Base-by-base conservation (phyloP, 2,888 invertebrate species). In the Punctoribates punctum region DNA sequence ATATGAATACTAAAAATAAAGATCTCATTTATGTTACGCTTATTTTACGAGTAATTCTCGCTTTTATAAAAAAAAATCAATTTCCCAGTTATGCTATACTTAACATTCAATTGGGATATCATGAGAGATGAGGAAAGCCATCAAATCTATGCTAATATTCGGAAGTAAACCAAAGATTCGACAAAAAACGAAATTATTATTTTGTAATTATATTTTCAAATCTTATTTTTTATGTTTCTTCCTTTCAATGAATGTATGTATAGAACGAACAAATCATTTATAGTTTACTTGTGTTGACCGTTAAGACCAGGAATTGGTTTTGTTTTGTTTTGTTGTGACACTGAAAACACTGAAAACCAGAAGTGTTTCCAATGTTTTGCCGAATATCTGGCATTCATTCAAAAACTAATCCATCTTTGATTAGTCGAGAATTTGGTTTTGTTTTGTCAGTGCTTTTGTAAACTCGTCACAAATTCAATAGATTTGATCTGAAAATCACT, bases 1-100 rank as follows among this genome's bases (percentile, higher is more conserved):
- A 60, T 60, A 29, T 60, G 27, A 27, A n/a, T 51, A 60, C 60
- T 23, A 57, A 57, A 23, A 23, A 57, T 57, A 60, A 27, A 60
- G 11, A 60, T 60, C 29, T 60, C 27, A 27, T 60, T 42, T 42
- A 42, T 42, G 4, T 42, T 42, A 42, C 42, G 8, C 1, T 9
- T 60, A 29, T 27, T 27, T 57, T 20, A 11, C 23, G 23, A 57
- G 23, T 23, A 13, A 11, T 25, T 57, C 2, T n/a, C 15, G 2
- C 60, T 27, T 27, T 27, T 60, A 29, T 57, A 11, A 3, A 13
- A n/a, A 4, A 51, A 51, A 20, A 20, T 51, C 25, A 27, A 29
- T 27, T 60, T 60, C 23, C 51, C 9, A 51, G 51, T 60, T 17
- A 15, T 29, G 42, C 42, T 27, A 60, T 60, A 57, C 25, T 57